A percentile compares a stretch with the other conserved stretches of the same genome.
Evolutionary conservation across 2,888 invertebrate species (phyloP).

Genomic region (Hedychridium roseum): DNA sequence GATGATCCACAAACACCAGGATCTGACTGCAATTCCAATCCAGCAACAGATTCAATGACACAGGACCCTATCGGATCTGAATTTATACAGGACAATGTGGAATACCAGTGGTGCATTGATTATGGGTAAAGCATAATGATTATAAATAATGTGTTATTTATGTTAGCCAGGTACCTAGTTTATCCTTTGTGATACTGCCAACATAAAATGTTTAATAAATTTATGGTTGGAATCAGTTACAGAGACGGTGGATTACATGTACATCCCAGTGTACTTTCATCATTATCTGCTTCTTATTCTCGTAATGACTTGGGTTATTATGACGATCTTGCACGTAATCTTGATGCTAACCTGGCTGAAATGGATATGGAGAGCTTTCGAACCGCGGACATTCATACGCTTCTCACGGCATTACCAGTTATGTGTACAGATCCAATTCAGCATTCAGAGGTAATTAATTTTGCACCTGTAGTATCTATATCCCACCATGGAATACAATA

Average conservation of each 20-base stretch:
- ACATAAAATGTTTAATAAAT: too few species aligned
- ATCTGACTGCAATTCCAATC: constrained; percentile 70
- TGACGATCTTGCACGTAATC: constrained; percentile 85
- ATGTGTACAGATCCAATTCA: constrained; percentile 65
- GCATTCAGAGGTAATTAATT: constrained; percentile 56
- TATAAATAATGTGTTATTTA: background rate
- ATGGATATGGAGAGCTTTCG: constrained; percentile 95
- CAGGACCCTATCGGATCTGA: constrained; percentile 68
- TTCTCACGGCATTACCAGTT: constrained; percentile 80
- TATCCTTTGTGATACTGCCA: too few species aligned
- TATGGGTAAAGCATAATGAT: constrained; percentile 71
- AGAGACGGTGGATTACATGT: constrained; percentile 81
- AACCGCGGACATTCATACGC: constrained; percentile 88
- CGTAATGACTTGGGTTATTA: constrained; percentile 75
- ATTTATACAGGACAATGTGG: constrained; percentile 86
- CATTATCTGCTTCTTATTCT: constrained; percentile 82
- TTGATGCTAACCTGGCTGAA: constrained; percentile 93
- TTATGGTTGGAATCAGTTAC: too few species aligned
- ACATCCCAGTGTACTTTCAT: constrained; percentile 82
- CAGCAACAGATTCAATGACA: constrained; percentile 66
- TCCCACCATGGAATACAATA: background rate
- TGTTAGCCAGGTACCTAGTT: constrained; percentile 2
- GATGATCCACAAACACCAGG: constrained; percentile 65
- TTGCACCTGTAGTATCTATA: background rate
- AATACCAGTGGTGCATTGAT: constrained; percentile 91